Evolutionary conservation across 2,888 invertebrate species (phyloP).

Genomic region (Drosophila mimetica): DNA sequence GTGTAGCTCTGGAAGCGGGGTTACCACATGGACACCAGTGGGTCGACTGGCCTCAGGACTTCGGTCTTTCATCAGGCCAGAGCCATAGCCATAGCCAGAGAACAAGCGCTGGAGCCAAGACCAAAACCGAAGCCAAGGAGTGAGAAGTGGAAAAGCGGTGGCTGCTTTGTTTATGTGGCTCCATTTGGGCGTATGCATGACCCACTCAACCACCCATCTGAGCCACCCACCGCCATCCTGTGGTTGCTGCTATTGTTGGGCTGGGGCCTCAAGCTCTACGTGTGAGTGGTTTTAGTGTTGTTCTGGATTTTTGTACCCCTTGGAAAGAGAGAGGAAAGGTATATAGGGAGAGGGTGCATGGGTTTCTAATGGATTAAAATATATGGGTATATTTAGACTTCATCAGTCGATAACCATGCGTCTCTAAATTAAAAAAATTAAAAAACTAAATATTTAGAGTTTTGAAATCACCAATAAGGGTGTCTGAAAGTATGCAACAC

Average conservation of each 20-base stretch:
- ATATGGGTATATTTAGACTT: neutral
- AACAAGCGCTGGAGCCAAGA: constrained; percentile 28
- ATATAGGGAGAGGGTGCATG: neutral
- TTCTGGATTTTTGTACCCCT: constrained; percentile 67
- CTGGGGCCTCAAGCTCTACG: constrained; percentile 68
- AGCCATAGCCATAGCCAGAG: constrained; percentile 3
- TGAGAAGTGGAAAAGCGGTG: neutral
- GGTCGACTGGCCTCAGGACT: constrained; percentile 54
- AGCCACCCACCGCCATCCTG: constrained; percentile 16
- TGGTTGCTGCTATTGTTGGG: constrained; percentile 38
- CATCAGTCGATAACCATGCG: too few relatives aligned
- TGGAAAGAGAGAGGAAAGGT: neutral
- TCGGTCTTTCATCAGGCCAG: constrained; percentile 50
- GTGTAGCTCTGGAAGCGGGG: constrained; percentile 14
- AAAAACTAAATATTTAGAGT: neutral
- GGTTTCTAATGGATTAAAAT: neutral
- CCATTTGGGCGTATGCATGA: constrained; percentile 61
- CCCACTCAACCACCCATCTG: constrained; percentile 30
- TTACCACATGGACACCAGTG: constrained; percentile 39
- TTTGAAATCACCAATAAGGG: neutral
- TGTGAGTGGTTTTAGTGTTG: constrained; percentile 79
- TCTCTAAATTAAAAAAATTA: too few relatives aligned
- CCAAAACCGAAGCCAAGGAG: constrained; percentile 9
- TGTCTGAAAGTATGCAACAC: neutral
- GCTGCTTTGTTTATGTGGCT: constrained; percentile 71